Percentiles rank a stretch among this genome's conserved stretches.
Evolutionary conservation across 2,888 invertebrate genomes (phyloP).

Genomic region (Dicycla oo): DNA sequence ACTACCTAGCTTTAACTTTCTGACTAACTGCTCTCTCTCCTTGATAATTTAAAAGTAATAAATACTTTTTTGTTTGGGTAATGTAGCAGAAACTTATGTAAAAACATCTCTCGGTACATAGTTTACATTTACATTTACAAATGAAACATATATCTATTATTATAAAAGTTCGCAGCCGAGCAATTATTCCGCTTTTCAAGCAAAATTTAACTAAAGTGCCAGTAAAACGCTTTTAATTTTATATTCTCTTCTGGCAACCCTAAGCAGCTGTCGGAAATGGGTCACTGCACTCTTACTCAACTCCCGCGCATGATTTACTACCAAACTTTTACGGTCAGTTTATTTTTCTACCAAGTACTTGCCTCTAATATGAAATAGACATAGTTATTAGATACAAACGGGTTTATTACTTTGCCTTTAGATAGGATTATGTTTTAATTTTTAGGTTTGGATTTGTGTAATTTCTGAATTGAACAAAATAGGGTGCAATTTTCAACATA

Average conservation of each 20-base stretch:
- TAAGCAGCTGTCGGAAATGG: constrained; percentile 48
- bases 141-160: constrained; percentile 17
- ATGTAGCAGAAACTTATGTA: not conserved
- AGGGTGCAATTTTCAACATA: not conserved
- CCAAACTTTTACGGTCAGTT: constrained; percentile 56
- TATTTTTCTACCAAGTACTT: constrained; percentile 54
- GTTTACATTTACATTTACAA: constrained; percentile 14
- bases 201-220: constrained; percentile 20
- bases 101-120: not conserved
- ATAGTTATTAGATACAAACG: constrained; percentile 18
- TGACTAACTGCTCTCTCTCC: no score
- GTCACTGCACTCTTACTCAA: constrained; percentile 62
- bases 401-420: not conserved
- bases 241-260: constrained; percentile 51
- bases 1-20: no score
- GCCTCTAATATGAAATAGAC: constrained; percentile 32
- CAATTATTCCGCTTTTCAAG: constrained; percentile 45
- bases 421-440: not conserved
- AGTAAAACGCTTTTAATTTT: constrained; percentile 38
- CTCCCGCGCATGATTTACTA: constrained; percentile 58
- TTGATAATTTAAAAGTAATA: no score
- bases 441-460: not conserved
- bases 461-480: not conserved
- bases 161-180: constrained; percentile 27
- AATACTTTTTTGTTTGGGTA: not conserved